Conservation (phyloP, 1,140 invertebrate species). For the Drosophila rhopaloa region DNA sequence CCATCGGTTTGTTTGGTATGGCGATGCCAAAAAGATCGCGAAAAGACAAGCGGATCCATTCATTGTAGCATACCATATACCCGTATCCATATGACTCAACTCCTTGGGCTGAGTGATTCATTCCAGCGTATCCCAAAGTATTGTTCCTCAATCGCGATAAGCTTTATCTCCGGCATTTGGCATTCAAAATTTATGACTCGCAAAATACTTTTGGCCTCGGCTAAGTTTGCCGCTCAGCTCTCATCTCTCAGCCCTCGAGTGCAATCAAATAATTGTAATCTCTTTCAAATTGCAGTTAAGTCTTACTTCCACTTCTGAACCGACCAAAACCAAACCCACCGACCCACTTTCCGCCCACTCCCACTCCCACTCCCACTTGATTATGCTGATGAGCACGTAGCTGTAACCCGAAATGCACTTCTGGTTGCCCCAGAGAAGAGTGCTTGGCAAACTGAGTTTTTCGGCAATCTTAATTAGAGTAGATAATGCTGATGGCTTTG, state of each 20-base stretch:
- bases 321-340: not conserved
- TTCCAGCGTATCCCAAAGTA: slow-evolving; percentile 46
- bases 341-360: not conserved
- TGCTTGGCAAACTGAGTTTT: slow-evolving; percentile 73
- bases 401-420: slow-evolving; percentile 66
- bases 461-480: slow-evolving; percentile 69
- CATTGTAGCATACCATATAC: slow-evolving; percentile 15
- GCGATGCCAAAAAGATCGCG: slow-evolving; percentile 16
- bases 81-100: slow-evolving; percentile 32
- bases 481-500: slow-evolving; percentile 49
- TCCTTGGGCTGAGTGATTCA: slow-evolving; percentile 26
- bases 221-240: slow-evolving; percentile 14
- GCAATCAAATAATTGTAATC: slow-evolving; percentile 82
- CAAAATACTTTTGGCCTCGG: slow-evolving; percentile 51
- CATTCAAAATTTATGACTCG: slow-evolving; percentile 66
- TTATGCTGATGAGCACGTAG: slow-evolving; percentile 77
- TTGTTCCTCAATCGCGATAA: slow-evolving; percentile 67
- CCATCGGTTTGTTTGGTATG: slow-evolving; percentile 34
- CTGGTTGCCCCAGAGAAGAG: slow-evolving; percentile 50
- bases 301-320: slow-evolving; percentile 44
- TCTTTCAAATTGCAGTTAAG: slow-evolving; percentile 71
- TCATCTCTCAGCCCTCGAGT: slow-evolving; percentile 24
- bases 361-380: slow-evolving; percentile 44
- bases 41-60: slow-evolving; percentile 48
- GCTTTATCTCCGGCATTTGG: slow-evolving; percentile 58